Base-by-base conservation (phyloP, 1,140 invertebrate species). In the Homarus americanus region DNA sequence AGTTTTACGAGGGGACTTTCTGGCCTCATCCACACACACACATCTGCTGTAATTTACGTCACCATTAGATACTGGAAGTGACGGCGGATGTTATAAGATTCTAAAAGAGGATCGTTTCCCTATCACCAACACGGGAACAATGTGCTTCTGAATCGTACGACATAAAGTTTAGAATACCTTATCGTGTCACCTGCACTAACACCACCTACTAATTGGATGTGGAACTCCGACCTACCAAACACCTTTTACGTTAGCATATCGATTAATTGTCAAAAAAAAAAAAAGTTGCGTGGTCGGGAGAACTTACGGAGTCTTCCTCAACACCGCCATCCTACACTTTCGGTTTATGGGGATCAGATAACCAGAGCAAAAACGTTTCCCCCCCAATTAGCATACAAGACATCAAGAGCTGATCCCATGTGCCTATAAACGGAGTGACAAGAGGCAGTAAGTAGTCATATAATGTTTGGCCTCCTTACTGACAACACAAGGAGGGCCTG, bases 201-300 rank as follows among this genome's bases (percentile, higher is more conserved):
- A 38, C 41, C n/a, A 20, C 72, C 84, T 5, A n/a, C 84, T 86
- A 86, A 86, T 86, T 78, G 73, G 84, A 86, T 76, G 84, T 49
- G 72, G 38, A n/a, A 58, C 49, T 20, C 44, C 34, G 2, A 28
- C 28, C 80, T 82, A 49, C 80, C 85, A 38, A 63, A 79, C 20
- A 28, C 84, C 69, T 79, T 66, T 63, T 79, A 78, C 53, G 24
- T 73, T 28, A 24, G 41, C 53, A 87, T 38, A 79, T 79, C 85
- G 40, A 36, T 38, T 79, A 66, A 40, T 32, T 58, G 28, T 4
- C 34, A 53, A 34, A 53, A 49, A 75, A 76, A 76, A 76, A 76
- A 36, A 58, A 10, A 40, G 66, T 24, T 12, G 41, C 20, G n/a
- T 53, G 24, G 36, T 38, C 32, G 24, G n/a, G 53, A 76, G 75